These are phyloP conservation scores for Esox lucius DNA, from an alignment of 2,797 vertebrate species.

Conservation along the genomic window DNA sequence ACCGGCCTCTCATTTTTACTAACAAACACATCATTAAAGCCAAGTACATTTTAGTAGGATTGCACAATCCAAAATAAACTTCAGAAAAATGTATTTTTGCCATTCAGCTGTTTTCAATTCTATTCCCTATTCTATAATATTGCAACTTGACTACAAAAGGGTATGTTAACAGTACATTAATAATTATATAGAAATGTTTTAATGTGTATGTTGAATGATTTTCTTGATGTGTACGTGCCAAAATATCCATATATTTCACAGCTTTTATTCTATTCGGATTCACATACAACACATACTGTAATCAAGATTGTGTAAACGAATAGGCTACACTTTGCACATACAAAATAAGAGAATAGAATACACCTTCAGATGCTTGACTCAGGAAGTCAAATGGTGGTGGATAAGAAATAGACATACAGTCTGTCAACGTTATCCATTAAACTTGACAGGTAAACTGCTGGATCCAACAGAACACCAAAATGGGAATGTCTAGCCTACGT, in stretches of 20 bases:
- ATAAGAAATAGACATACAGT: no score
- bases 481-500: neutral
- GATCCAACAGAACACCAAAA: slow-evolving; percentile 2
- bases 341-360: no score
- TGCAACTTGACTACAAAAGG: neutral
- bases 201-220: neutral
- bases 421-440: neutral
- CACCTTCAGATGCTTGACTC: no score
- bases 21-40: neutral
- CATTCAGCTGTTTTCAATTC: neutral
- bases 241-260: neutral
- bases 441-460: slow-evolving; percentile 15
- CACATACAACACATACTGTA: neutral
- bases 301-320: no score
- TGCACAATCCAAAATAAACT: neutral
- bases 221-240: neutral
- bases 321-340: no score
- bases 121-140: neutral
- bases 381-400: no score
- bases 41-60: neutral
- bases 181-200: neutral
- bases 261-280: neutral
- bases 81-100: neutral
- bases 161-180: neutral
- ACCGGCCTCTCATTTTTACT: neutral